Evolutionary conservation across 2,113 vertebrate genomes (phyloP).

Genomic region (Manacus vitellinus): DNA sequence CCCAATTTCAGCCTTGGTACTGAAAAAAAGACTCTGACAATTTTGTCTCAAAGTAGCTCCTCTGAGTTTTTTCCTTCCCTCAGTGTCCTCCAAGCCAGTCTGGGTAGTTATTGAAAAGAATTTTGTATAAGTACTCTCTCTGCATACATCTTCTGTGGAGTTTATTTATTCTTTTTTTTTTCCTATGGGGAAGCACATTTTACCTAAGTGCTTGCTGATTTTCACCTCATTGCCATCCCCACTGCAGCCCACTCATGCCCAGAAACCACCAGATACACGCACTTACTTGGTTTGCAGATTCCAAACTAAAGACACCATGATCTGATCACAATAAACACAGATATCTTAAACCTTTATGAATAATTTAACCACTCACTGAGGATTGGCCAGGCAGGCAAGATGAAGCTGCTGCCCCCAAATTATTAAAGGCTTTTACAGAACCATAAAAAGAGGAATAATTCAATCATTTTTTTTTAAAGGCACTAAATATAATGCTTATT

Average conservation of each 20-base stretch:
- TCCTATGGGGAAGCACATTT: not conserved
- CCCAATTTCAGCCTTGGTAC: not conserved
- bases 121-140: not conserved
- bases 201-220: rapidly evolving
- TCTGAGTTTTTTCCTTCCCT: not conserved
- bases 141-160: rapidly evolving
- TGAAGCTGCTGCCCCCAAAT: conserved; percentile 62
- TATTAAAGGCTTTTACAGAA: conserved; percentile 77
- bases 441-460: conserved; percentile 74
- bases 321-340: conserved; percentile 52
- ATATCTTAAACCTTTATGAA: conserved; percentile 61
- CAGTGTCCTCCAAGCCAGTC: too few relatives aligned
- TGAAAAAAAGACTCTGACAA: not conserved
- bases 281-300: not conserved
- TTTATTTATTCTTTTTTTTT: not conserved
- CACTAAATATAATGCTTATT: conserved; percentile 64
- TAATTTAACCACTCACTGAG: conserved; percentile 62
- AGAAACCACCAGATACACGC: not conserved
- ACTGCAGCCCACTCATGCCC: rapidly evolving
- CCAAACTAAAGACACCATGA: not conserved
- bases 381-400: conserved; percentile 37
- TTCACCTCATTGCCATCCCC: rapidly evolving
- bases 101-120: not conserved
- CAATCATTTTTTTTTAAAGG: conserved; percentile 69
- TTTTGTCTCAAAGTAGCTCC: not conserved